Percentiles rank a stretch among this genome's conserved stretches.
These are phyloP conservation scores for Megatriorchis doriae DNA, from an alignment of 2,113 vertebrate species.

Conservation along the genomic window DNA sequence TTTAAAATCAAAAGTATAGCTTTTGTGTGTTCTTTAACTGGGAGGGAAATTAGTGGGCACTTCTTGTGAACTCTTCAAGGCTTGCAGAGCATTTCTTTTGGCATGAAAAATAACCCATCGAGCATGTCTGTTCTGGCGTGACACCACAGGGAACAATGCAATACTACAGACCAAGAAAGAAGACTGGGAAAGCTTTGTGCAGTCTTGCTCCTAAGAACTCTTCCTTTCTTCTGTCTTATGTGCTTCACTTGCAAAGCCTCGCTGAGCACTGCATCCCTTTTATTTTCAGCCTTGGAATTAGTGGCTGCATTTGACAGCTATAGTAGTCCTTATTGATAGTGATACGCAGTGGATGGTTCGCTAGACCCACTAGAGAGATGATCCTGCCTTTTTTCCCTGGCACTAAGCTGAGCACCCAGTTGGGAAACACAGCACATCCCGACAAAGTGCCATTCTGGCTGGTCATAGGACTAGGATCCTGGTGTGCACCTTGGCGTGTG, in stretches of 20 bases:
- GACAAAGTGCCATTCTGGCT: not conserved
- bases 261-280: not conserved
- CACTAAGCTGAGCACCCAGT: not conserved
- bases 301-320: not conserved
- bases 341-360: rapidly evolving
- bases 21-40: not conserved
- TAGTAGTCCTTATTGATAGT: not conserved
- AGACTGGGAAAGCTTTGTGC: not conserved
- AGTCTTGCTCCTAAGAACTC: not conserved
- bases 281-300: not conserved
- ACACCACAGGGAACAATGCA: not conserved
- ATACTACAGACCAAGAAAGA: not conserved
- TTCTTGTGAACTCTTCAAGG: not conserved
- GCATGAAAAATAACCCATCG: not conserved
- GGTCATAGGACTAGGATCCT: not conserved
- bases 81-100: not conserved
- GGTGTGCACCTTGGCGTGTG: too few species aligned
- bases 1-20: not conserved
- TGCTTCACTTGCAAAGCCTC: not conserved
- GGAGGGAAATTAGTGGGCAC: not conserved
- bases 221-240: not conserved
- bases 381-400: not conserved
- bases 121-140: not conserved
- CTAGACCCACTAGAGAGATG: not conserved
- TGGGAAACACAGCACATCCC: not conserved